Percentiles rank a stretch among this genome's conserved stretches.
phyloP scores from a whole-genome alignment of 2,797 vertebrate species.

The Hafferia zeledoni region DNA sequence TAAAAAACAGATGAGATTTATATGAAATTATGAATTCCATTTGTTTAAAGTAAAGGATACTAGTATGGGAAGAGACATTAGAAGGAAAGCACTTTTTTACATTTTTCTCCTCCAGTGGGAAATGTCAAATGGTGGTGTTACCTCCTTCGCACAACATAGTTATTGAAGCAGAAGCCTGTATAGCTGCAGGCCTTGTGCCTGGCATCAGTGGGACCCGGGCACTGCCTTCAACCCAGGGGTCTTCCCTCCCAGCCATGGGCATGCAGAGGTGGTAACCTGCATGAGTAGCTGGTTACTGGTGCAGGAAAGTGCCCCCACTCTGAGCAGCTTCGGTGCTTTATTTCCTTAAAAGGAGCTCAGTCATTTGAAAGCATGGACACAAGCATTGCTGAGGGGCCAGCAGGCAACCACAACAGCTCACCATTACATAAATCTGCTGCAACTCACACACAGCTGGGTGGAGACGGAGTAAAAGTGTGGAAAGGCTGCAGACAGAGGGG shows the following conservation, averaged over 20 bases:
- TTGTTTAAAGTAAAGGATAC: neutral
- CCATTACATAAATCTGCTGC: conserved; percentile 51
- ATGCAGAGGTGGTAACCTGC: neutral
- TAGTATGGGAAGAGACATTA: neutral
- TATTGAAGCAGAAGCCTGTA: neutral
- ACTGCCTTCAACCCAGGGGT: neutral
- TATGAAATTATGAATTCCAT: neutral
- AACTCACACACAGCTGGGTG: conserved; percentile 16
- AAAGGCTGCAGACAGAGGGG: neutral
- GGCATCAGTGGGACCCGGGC: neutral
- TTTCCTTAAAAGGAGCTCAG: conserved; percentile 48
- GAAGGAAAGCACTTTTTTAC: neutral
- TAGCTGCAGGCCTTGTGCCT: neutral
- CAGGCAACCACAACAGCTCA: conserved; percentile 17
- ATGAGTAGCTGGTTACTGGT: neutral
- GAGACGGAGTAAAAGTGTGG: conserved; percentile 21
- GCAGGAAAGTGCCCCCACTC: neutral
- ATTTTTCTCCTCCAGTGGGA: neutral
- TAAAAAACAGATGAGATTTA: neutral
- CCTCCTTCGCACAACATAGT: neutral
- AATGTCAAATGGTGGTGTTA: neutral
- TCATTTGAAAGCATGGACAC: neutral
- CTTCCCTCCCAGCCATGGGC: neutral
- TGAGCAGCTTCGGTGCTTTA: neutral
- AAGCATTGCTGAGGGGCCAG: neutral